Conservation (phyloP, 2,113 vertebrate species). For the Puffinus mauretanicus region DNA sequence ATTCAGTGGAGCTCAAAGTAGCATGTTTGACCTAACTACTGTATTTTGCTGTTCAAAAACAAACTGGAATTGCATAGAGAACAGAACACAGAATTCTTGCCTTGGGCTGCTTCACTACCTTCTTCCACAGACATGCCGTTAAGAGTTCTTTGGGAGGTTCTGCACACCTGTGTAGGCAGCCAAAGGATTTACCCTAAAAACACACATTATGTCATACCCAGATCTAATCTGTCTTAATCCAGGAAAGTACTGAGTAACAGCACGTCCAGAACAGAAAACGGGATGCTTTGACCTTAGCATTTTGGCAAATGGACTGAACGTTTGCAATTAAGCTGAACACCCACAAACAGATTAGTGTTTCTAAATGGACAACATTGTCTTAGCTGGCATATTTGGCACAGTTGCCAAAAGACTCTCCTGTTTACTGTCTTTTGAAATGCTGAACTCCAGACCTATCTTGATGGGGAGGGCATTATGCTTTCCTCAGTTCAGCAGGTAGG, state of each 20-base stretch:
- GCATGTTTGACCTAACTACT: accelerated
- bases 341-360: accelerated
- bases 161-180: neutral
- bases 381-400: neutral
- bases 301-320: neutral
- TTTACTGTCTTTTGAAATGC: neutral
- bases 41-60: neutral
- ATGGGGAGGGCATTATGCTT: neutral
- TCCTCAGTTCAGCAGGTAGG: neutral
- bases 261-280: neutral
- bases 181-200: neutral
- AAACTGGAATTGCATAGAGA: neutral
- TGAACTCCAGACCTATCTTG: neutral
- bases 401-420: neutral
- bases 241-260: neutral
- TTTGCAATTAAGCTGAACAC: neutral
- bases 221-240: neutral
- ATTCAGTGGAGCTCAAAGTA: neutral
- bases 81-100: neutral
- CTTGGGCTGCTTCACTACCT: neutral
- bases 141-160: neutral
- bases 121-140: neutral
- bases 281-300: neutral
- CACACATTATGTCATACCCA: neutral
- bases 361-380: accelerated